phyloP scores from a whole-genome alignment of 2,113 vertebrate genomes.

The Ahaetulla prasina region DNA sequence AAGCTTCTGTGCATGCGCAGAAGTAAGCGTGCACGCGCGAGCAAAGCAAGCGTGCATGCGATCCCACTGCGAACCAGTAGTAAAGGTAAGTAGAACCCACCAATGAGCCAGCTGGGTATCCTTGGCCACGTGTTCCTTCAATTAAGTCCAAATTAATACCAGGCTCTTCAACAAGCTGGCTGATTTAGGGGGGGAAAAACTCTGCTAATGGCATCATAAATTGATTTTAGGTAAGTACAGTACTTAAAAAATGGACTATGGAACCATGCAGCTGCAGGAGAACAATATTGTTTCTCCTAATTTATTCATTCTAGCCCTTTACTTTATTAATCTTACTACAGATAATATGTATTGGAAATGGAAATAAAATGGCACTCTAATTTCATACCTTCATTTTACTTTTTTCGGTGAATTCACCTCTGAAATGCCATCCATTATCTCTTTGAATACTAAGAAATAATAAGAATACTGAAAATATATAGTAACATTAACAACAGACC shows the following conservation, averaged over 20 bases:
- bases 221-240: background rate
- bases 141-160: background rate
- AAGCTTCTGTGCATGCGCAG: no score
- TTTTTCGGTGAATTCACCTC: background rate
- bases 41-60: no score
- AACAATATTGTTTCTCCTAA: background rate
- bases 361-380: background rate
- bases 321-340: background rate
- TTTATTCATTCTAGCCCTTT: background rate
- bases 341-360: background rate
- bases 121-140: background rate
- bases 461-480: slow-evolving; percentile 53
- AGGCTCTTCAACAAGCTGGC: background rate
- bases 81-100: no score
- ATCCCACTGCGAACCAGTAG: no score
- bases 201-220: background rate
- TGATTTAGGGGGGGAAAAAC: background rate
- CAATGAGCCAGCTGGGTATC: background rate
- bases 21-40: no score
- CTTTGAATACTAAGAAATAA: slow-evolving; percentile 47
- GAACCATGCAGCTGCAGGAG: background rate
- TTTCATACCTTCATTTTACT: background rate
- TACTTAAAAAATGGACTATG: background rate
- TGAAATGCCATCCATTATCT: slow-evolving; percentile 45
- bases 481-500: slow-evolving; percentile 52